Evolutionary conservation across 2,113 vertebrate genomes (phyloP), one percentile per base, ranked within the genome.

Genomic region (Redunca redunca): DNA sequence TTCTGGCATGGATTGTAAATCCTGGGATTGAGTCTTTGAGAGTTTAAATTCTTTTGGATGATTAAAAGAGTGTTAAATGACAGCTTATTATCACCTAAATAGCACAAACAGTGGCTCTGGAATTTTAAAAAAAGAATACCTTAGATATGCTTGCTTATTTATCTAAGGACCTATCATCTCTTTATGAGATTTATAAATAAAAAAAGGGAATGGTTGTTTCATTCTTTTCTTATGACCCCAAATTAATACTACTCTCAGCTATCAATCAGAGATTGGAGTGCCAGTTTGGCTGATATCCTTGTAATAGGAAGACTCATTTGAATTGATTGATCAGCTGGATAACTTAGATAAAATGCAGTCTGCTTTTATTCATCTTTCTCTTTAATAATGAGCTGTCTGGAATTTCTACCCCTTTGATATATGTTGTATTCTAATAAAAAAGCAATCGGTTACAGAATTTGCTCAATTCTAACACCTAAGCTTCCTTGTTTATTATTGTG

Each of bases 321-420:
- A 98, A 94, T 91, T 98, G 98, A 98, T 98, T 97, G 98, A 99
- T 98, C 97, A 98, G 97, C 87, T 97, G 67, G 92, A 90, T 97
- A 98, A 88, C 74, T 93, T 97, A 98, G 96, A 98, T 98, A 98
- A 99, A 99, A 98, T 97, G 80, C 8, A 6, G 1, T 91, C 92
- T 97, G 40, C 36, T 97, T 98, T 98, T 98, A 98, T 98, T 98
- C 97, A 98, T 98, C 74, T 98, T 98, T 98, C 8, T 26, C 93
- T 94, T 98, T 98, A 98, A 97, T 98, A 98, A 98, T 88, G 53
- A 98, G 26, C 80, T 98, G 90, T 97, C 94, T 98, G 80, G 53
- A 97, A 98, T 77, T 95, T 55, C 81, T 97, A 74, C 82, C 52
- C 33, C 43, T 58, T 88, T 97, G 91, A 97, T 97, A 92, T 88